Conservation (phyloP, 2,797 vertebrate species). For the Urosaurus nigricauda region DNA sequence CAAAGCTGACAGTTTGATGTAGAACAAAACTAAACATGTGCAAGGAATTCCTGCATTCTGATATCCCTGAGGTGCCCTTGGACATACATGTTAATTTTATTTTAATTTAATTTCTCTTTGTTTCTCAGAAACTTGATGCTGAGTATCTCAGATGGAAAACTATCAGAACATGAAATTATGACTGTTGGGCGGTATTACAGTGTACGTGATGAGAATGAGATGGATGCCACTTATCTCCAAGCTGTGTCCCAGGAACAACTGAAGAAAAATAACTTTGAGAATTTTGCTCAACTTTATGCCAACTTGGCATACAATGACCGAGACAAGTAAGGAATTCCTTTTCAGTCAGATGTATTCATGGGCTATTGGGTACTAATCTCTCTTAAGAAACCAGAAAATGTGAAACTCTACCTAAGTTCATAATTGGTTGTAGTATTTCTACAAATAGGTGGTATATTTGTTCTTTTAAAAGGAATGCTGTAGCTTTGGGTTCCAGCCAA, state of each 20-base stretch:
- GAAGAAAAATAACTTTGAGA: conserved; percentile 86
- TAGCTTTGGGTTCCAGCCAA: too few relatives aligned
- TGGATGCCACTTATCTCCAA: conserved; percentile 78
- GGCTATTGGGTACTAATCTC: neutral
- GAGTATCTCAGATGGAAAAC: conserved; percentile 71
- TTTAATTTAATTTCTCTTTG: conserved; percentile 54
- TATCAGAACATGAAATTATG: conserved; percentile 89
- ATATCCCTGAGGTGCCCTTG: neutral
- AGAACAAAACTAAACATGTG: neutral
- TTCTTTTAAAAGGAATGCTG: neutral
- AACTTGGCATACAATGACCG: conserved; percentile 82
- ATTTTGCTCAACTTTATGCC: conserved; percentile 80
- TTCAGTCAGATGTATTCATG: conserved; percentile 49
- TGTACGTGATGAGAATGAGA: conserved; percentile 65
- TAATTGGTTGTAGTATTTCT: neutral
- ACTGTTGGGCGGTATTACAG: conserved; percentile 84
- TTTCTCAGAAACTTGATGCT: conserved; percentile 74
- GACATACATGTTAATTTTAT: conserved; percentile 30
- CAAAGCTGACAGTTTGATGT: neutral
- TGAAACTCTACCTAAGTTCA: neutral
- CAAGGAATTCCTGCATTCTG: neutral
- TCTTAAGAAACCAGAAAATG: neutral
- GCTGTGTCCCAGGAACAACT: conserved; percentile 85
- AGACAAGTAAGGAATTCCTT: conserved; percentile 80
- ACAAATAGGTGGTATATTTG: neutral